Conservation (phyloP, 1,140 invertebrate genomes). For the Gryllus bimaculatus region DNA sequence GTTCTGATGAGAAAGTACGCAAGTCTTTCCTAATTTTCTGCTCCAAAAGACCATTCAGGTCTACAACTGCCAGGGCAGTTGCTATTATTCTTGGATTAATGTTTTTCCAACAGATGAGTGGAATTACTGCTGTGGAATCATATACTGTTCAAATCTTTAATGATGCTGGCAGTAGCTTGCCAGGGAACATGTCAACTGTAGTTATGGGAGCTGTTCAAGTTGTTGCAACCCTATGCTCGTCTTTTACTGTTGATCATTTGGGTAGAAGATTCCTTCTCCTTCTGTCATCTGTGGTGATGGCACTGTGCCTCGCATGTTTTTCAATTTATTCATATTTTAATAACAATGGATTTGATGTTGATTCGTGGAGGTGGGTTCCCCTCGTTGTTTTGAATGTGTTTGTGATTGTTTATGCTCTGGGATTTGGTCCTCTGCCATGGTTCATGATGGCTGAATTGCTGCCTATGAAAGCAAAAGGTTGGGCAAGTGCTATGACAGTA, state of each 20-base stretch:
- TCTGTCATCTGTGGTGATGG: slow-evolving; percentile 51
- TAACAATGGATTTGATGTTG: slow-evolving; percentile 29
- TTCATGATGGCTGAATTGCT: slow-evolving; percentile 67
- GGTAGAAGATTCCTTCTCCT: slow-evolving; percentile 63
- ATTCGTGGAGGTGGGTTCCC: slow-evolving; percentile 50
- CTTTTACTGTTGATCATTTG: slow-evolving; percentile 61
- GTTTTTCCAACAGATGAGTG: slow-evolving; percentile 76
- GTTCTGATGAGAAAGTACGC: neutral
- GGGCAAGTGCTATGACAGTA: slow-evolving; percentile 41
- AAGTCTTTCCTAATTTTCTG: neutral
- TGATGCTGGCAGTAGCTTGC: slow-evolving; percentile 45
- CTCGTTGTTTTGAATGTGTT: slow-evolving; percentile 61
- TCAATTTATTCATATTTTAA: slow-evolving; percentile 56
- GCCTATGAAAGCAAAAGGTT: slow-evolving; percentile 62
- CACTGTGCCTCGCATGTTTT: slow-evolving; percentile 45
- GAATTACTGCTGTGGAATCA: slow-evolving; percentile 78
- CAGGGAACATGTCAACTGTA: slow-evolving; percentile 49
- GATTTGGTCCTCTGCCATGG: slow-evolving; percentile 71
- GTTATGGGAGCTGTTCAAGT: slow-evolving; percentile 72
- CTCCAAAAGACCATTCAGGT: slow-evolving; percentile 20
- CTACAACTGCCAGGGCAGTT: slow-evolving; percentile 35
- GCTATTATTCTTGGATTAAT: slow-evolving; percentile 66
- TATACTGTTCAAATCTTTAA: slow-evolving; percentile 65
- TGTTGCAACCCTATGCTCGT: slow-evolving; percentile 54
- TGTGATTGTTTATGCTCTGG: slow-evolving; percentile 65